Conservation (phyloP, 30 jellyfish, hydroid and myxozoan species). For the Calvadosia cruxmelitensis region DNA sequence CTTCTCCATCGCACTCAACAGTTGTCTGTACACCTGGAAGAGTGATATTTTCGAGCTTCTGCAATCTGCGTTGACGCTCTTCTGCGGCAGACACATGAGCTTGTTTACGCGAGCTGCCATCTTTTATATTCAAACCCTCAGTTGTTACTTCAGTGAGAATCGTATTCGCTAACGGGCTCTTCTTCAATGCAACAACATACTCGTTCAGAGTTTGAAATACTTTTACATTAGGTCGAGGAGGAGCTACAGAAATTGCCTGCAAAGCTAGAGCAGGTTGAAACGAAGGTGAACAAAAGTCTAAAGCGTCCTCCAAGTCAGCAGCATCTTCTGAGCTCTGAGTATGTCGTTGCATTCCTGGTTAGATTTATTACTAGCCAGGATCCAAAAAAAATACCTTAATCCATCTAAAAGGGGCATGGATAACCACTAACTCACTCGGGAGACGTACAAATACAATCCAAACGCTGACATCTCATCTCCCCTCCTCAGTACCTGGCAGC, state of each 20-base stretch:
- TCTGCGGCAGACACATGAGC: not conserved
- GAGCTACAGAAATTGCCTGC: not conserved
- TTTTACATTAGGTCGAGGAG: not conserved
- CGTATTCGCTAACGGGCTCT: not conserved
- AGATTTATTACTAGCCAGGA: too few relatives aligned
- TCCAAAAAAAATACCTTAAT: too few relatives aligned
- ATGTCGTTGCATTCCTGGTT: too few relatives aligned
- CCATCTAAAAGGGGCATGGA: too few relatives aligned
- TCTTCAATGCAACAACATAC: not conserved
- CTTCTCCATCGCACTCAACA: not conserved
- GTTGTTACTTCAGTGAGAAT: not conserved
- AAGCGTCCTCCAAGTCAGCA: too few relatives aligned
- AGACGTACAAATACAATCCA: too few relatives aligned
- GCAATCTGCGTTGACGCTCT: not conserved
- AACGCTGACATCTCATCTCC: too few relatives aligned
- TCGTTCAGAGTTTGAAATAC: not conserved
- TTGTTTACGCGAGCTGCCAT: not conserved
- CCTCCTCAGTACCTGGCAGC: too few relatives aligned
- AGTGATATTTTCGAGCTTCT: not conserved
- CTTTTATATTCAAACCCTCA: too few relatives aligned
- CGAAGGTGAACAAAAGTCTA: not conserved
- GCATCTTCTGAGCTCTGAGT: too few relatives aligned
- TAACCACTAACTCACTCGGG: too few relatives aligned
- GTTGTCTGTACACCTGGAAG: not conserved
- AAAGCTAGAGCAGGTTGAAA: not conserved